Conservation (phyloP, 2,113 vertebrate genomes). For the Petroica traversi region DNA sequence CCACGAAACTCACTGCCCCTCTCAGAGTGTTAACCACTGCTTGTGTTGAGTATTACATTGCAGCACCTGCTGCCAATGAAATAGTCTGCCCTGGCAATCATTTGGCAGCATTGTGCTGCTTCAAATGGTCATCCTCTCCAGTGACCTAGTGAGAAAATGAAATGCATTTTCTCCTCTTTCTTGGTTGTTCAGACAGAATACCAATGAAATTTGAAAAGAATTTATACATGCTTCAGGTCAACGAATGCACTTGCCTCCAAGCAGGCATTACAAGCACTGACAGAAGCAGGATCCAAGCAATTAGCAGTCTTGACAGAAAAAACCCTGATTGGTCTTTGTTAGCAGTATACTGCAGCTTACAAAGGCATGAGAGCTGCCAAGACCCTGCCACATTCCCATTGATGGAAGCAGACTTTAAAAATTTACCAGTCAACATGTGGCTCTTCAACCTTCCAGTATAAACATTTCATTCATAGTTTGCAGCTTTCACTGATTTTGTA, state of each 20-base stretch:
- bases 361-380: background rate
- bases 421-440: background rate
- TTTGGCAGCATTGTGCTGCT: background rate
- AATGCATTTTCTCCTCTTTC: slow-evolving; percentile 26
- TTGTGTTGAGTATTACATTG: background rate
- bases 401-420: background rate
- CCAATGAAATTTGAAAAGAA: slow-evolving; percentile 9
- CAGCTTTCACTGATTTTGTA: background rate
- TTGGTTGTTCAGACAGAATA: slow-evolving; percentile 16
- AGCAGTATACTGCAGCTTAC: background rate
- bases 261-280: background rate
- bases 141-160: slow-evolving; percentile 41
- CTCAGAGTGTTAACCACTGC: slow-evolving; percentile 8
- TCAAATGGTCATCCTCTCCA: slow-evolving; percentile 43
- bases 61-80: slow-evolving; percentile 54
- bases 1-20: background rate
- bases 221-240: slow-evolving; percentile 11
- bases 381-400: background rate
- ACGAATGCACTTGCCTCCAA: background rate
- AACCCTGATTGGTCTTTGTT: background rate
- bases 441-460: background rate
- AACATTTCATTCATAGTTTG: background rate
- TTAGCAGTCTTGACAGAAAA: background rate
- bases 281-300: background rate
- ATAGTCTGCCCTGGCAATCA: slow-evolving; percentile 34